Percentiles rank a stretch among this genome's conserved stretches.
These are phyloP conservation scores for Dicycla oo DNA, from an alignment of 2,888 invertebrate species.

Conservation along the genomic window DNA sequence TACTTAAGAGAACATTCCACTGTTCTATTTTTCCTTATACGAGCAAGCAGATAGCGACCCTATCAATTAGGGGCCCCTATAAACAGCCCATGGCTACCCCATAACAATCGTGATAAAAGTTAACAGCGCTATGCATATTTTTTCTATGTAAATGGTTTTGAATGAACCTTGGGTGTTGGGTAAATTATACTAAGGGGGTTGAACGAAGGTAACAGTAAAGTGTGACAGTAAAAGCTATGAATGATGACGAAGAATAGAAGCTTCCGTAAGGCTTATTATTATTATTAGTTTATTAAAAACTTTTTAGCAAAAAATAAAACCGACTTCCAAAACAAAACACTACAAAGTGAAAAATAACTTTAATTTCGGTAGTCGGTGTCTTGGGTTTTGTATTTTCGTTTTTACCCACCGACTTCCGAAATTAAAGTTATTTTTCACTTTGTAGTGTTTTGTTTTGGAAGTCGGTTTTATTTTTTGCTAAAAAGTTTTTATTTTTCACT, in stretches of 20 bases:
- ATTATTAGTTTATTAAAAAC: no score
- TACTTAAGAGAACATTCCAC: slow-evolving; percentile 22
- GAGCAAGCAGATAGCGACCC: slow-evolving; percentile 14
- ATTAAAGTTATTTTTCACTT: no score
- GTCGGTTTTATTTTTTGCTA: no score
- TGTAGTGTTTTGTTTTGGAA: no score
- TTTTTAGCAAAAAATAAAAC: no score
- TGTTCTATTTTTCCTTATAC: slow-evolving; percentile 31
- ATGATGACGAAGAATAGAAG: no score
- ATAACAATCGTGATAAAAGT: slow-evolving; percentile 62
- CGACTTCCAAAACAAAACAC: no score
- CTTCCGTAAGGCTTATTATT: not conserved
- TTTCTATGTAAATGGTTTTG: slow-evolving; percentile 48
- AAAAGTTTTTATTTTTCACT: no score
- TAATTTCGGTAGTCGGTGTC: no score
- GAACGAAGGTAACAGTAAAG: not conserved
- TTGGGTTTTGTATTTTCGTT: no score
- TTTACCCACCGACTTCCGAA: no score
- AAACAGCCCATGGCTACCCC: slow-evolving; percentile 47
- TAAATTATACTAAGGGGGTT: slow-evolving; percentile 12
- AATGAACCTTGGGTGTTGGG: slow-evolving; percentile 27
- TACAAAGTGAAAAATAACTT: no score
- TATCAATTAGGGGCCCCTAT: slow-evolving; percentile 53
- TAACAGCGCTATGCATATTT: slow-evolving; percentile 54
- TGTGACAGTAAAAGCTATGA: not conserved